These are phyloP conservation scores for Engraulis encrasicolus DNA, from an alignment of 2,113 vertebrate species.

Conservation along the genomic window DNA sequence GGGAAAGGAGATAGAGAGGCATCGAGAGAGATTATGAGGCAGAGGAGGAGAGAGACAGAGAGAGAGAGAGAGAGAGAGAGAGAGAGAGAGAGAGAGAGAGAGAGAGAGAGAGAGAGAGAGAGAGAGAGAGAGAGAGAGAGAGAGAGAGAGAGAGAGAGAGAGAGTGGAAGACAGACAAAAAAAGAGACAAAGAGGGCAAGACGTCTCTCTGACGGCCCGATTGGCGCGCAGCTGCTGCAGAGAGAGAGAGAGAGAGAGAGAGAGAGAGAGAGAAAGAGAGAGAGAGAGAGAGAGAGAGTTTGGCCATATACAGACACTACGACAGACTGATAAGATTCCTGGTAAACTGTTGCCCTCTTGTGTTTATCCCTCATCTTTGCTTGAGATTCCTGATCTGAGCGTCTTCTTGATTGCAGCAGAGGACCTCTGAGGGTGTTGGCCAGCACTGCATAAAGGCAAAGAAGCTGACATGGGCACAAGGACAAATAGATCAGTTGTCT, in stretches of 20 bases:
- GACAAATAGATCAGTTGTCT: no score
- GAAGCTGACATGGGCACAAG: not conserved
- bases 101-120: slow-evolving; percentile 8
- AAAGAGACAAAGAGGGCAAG: not conserved
- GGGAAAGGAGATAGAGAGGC: no score
- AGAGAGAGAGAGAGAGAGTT: slow-evolving; percentile 10
- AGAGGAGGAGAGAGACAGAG: no score
- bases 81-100: not conserved
- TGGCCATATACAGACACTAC: slow-evolving; percentile 14
- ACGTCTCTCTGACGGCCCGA: no score
- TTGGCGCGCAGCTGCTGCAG: no score
- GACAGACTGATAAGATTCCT: slow-evolving; percentile 54
- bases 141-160: not conserved
- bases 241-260: no score
- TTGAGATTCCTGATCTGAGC: slow-evolving; percentile 37
- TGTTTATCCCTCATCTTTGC: slow-evolving; percentile 65
- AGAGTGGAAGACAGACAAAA: not conserved
- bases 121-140: not conserved
- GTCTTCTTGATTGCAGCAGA: not conserved
- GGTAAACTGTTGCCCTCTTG: slow-evolving; percentile 77
- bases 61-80: not conserved
- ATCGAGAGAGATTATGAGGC: not conserved
- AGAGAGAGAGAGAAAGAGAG: not conserved
- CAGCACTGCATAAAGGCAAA: not conserved
- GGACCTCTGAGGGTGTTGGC: not conserved